Evolutionary conservation across 2,113 vertebrate genomes (phyloP), one percentile per base, ranked within the genome.

Genomic region (Oncorhynchus nerka): DNA sequence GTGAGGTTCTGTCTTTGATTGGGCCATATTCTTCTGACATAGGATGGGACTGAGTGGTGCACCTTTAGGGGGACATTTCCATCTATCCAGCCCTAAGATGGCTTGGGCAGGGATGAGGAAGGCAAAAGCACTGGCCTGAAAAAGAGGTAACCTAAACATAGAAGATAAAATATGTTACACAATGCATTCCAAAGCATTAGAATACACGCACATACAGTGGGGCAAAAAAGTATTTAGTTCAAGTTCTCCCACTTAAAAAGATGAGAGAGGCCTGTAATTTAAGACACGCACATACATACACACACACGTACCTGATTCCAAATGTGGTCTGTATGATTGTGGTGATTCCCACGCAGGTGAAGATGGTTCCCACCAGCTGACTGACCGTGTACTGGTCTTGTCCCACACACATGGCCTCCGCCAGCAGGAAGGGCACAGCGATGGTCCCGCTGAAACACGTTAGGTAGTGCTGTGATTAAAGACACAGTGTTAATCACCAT

Each of bases 391-490:
- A 89, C 87, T 99, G 97, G 90, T 99, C 98, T 3, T 78, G 93
- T 28, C 96, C 95, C 59, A 99, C 95, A 26, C 98, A 99, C 87
- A 99, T 93, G 61, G 96, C 94, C 73, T 99, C 96, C 0, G 97
- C 97, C 91, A 99, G 90, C 7, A 99, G 94, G 87, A 99, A 99
- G 0, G 98, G 98, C 11, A 99, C 93, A 0, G 98, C 97, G 0
- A 99, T 97, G n/a, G 97, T 99, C 11, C 97, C 97, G 0, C 97
- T 99, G 92, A 99, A 99, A 88, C 97, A 99, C 0, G 98, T 99
- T 88, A 99, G 90, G 87, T 99, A 99, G 88, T 99, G 98, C 97
- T 97, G 89, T 12, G 82, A 73, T 45, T n/a, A 65, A 62, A 74
- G 16, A 55, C 51, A 3, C 20, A 71, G 34, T 62, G 59, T n/a